Base-by-base conservation (phyloP, 2,888 invertebrate species). In the Norana najaformis region DNA sequence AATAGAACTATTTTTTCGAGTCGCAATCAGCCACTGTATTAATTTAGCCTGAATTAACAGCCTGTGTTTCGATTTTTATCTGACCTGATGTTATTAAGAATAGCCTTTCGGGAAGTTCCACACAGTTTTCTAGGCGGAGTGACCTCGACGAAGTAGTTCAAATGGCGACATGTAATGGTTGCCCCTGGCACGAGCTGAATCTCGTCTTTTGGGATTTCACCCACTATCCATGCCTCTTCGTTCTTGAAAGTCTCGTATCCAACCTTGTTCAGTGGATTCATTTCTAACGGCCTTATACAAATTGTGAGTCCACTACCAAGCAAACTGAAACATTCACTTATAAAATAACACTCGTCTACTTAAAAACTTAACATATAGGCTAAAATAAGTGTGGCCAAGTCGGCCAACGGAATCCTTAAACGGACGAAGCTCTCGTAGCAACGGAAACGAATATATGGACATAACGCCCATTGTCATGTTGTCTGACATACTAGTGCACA, bases 61-160 rank as follows among this genome's bases (percentile, higher is more conserved):
- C 23, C 47, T 47, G 47, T 47, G 23, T 23, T 47, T 47, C n/a
- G 23, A 47, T 47, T 23, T 20, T 8, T 23, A 16, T 0, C 36
- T 85, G n/a, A 85, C 85, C 37, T 85, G 18, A 85, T 85, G 85
- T 85, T 36, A 23, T 30, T 85, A 8, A 85, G 85, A 85, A 85
- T 85, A 34, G 36, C 35, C 37, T 30, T 85, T 37, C 36, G 1
- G 35, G 34, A 35, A 20, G 85, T 36, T 85, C 85, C 85, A 35
- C 85, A 85, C 36, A 85, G 37, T 85, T 85, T 85, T 36, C n/a
- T 35, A 36, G 85, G 85, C 34, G 85, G 85, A 36, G 35, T 36
- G 36, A 85, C 35, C 20, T 85, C 85, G 37, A 85, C 34, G 36
- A 35, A 4, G 85, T 85, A 85, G 16, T 85, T 85, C 36, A 85